phyloP scores from a whole-genome alignment of 1,140 invertebrate species.

The Planococcus citri region DNA sequence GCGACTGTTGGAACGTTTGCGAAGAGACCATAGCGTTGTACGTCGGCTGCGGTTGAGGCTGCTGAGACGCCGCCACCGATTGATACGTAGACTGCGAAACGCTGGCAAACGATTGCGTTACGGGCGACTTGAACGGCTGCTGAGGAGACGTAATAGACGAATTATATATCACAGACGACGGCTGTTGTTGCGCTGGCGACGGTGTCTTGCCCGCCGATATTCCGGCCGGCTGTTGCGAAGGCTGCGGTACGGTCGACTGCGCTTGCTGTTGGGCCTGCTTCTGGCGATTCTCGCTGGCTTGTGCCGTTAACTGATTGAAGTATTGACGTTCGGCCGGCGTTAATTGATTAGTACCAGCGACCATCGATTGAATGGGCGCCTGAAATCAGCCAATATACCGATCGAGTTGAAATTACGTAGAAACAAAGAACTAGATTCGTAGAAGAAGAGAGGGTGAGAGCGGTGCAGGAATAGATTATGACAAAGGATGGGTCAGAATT shows the following conservation, averaged over 20 bases:
- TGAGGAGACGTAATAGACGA: not conserved
- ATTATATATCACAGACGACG: slow-evolving; percentile 17
- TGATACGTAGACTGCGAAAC: not conserved
- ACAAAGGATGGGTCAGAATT: too few relatives aligned
- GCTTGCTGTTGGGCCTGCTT: not conserved
- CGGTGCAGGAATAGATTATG: too few relatives aligned
- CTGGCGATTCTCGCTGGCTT: not conserved
- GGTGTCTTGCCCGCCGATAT: not conserved
- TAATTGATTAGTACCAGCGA: not conserved
- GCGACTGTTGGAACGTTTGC: slow-evolving; percentile 13
- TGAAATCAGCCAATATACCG: too few relatives aligned
- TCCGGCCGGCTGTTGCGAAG: not conserved
- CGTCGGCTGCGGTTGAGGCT: too few relatives aligned
- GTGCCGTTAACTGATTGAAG: slow-evolving; percentile 3
- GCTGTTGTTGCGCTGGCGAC: not conserved
- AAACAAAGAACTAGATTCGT: too few relatives aligned
- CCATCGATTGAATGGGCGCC: not conserved
- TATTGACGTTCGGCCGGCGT: slow-evolving; percentile 3
- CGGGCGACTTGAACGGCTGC: not conserved
- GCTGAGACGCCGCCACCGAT: not conserved
- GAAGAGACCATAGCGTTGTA: not conserved
- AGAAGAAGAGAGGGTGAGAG: too few relatives aligned
- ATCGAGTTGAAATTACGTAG: too few relatives aligned
- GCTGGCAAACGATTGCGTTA: not conserved
- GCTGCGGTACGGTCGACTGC: too few relatives aligned